These are phyloP conservation scores for Perccottus glenii DNA, from an alignment of 2,113 vertebrate species.

Conservation along the genomic window DNA sequence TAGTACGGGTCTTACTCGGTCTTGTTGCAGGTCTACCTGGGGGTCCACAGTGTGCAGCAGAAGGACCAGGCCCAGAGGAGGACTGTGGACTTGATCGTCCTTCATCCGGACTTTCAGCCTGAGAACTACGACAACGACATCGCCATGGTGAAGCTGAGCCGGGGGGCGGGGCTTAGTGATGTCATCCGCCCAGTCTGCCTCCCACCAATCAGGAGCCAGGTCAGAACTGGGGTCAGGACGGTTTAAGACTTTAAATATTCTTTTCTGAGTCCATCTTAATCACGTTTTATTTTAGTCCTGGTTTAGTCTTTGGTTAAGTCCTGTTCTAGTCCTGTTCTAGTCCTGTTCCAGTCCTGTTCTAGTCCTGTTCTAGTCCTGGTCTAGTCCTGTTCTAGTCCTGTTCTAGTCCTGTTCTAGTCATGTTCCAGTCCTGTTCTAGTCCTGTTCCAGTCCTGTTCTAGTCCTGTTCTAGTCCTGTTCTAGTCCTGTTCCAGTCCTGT, in stretches of 20 bases:
- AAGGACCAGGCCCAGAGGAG: constrained; percentile 80
- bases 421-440: not conserved
- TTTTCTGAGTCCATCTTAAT: no score
- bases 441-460: not conserved
- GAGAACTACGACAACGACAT: constrained; percentile 95
- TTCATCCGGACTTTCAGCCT: constrained; percentile 91
- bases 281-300: not conserved
- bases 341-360: not conserved
- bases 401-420: constrained; percentile 28
- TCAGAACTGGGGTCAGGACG: not conserved
- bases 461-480: no score
- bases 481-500: no score
- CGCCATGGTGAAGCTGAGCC: constrained; percentile 87
- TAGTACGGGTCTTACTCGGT: not conserved
- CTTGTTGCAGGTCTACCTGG: constrained; percentile 81
- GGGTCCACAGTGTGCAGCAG: constrained; percentile 83
- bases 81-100: constrained; percentile 83
- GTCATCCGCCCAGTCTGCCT: constrained; percentile 87
- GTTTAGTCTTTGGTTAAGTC: not conserved
- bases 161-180: constrained; percentile 78
- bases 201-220: constrained; percentile 75
- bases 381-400: not conserved
- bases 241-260: no score
- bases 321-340: not conserved
- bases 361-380: not conserved